These are phyloP conservation scores for Myotis yumanensis DNA, from an alignment of 2,113 vertebrate species.

Conservation along the genomic window DNA sequence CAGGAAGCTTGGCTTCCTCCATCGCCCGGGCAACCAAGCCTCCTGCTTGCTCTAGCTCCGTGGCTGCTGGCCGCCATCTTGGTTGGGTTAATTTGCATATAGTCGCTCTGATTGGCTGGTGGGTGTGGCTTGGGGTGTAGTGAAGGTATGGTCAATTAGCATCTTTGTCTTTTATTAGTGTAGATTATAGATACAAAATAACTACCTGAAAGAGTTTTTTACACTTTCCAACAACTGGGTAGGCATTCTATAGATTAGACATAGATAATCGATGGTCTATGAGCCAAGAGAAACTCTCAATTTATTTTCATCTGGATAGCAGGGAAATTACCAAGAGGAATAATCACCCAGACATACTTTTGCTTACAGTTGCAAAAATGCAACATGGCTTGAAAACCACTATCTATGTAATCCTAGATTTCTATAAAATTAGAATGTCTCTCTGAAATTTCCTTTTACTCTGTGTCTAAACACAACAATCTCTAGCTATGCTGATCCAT, in stretches of 20 bases:
- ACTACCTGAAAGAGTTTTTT: background rate
- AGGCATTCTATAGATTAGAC: conserved; percentile 19
- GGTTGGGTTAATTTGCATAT: no score
- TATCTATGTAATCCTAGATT: background rate
- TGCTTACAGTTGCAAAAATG: background rate
- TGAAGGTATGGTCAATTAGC: no score
- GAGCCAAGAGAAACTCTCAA: conserved; percentile 12
- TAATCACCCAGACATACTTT: background rate
- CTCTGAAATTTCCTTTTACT: background rate
- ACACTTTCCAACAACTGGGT: background rate
- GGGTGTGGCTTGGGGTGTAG: no score
- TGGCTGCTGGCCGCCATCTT: no score
- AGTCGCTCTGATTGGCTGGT: no score
- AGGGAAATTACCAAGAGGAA: conserved; percentile 10
- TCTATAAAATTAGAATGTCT: background rate
- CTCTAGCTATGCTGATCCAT: background rate
- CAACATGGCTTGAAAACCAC: background rate
- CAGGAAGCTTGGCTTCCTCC: no score
- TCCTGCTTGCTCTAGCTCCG: no score
- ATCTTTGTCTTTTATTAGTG: no score
- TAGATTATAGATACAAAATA: conserved; percentile 3
- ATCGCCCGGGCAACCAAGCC: no score
- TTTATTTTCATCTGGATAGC: conserved; percentile 40
- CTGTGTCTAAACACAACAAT: background rate
- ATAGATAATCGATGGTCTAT: background rate